Evolutionary conservation across 2,888 invertebrate species (phyloP).

Genomic region (Dasypogon diadema): DNA sequence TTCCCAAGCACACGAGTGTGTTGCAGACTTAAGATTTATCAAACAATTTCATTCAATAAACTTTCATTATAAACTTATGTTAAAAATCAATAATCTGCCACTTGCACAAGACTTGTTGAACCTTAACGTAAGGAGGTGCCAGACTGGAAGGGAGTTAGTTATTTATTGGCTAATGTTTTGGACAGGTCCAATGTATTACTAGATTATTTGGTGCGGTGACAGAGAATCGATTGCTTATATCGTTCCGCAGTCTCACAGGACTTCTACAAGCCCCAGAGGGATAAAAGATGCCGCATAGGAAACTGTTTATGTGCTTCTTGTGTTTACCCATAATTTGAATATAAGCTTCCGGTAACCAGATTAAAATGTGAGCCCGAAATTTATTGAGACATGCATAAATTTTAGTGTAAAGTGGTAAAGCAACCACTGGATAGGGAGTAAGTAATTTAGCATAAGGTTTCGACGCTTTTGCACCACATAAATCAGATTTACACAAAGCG

Average conservation of each 20-base stretch:
- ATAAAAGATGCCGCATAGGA: conserved; percentile 33
- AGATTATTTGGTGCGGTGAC: conserved; percentile 33
- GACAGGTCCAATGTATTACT: conserved; percentile 32
- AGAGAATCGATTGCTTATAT: conserved; percentile 28
- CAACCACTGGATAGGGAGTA: neutral
- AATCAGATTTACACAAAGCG: no score
- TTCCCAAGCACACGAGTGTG: conserved; percentile 1
- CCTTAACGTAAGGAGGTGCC: conserved; percentile 8
- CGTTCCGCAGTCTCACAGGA: neutral
- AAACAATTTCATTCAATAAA: conserved; percentile 46
- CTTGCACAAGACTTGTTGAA: conserved; percentile 35
- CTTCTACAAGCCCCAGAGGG: neutral
- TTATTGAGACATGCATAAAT: conserved; percentile 2
- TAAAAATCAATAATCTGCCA: conserved; percentile 46
- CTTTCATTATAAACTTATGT: conserved; percentile 48
- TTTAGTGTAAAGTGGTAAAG: neutral
- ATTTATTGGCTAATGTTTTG: conserved; percentile 44
- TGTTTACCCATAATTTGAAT: conserved; percentile 44
- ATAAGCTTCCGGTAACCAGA: conserved; percentile 27
- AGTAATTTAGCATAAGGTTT: neutral
- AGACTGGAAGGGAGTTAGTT: conserved; percentile 24
- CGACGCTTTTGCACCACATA: no score
- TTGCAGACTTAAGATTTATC: conserved; percentile 26
- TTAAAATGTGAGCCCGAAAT: conserved; percentile 6
- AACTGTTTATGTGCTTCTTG: conserved; percentile 34